phyloP scores from a whole-genome alignment of 2,113 vertebrate genomes.

The Dicentrarchus labrax region DNA sequence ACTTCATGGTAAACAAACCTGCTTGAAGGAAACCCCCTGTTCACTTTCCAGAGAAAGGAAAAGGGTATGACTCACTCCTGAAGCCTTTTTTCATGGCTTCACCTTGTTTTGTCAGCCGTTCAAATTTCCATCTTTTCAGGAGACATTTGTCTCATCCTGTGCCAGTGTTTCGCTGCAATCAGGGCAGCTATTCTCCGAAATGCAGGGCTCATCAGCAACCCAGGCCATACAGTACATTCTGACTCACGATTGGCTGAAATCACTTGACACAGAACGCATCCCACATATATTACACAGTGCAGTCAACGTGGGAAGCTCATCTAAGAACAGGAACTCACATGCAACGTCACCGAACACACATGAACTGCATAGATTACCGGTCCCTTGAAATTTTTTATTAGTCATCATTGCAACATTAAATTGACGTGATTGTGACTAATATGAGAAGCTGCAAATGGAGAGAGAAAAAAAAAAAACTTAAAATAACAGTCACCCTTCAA shows the following conservation, averaged over 20 bases:
- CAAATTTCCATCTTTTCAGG: constrained; percentile 58
- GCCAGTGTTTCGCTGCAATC: constrained; percentile 68
- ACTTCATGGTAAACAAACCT: constrained; percentile 81
- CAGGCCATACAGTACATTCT: constrained; percentile 29
- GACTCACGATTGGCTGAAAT: constrained; percentile 63
- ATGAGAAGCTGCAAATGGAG: neutral
- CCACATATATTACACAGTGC: constrained; percentile 3
- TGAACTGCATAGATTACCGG: too few species aligned
- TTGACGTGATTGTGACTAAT: constrained; percentile 10
- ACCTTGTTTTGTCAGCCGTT: constrained; percentile 70
- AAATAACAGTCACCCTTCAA: constrained; percentile 5
- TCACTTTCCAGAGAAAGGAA: constrained; percentile 53
- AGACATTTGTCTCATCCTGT: constrained; percentile 63
- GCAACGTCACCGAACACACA: neutral
- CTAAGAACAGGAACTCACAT: constrained; percentile 46
- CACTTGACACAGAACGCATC: constrained; percentile 39
- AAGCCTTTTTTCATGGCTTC: constrained; percentile 40
- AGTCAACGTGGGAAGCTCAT: constrained; percentile 10
- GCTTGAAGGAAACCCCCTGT: constrained; percentile 67
- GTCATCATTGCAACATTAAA: constrained; percentile 37
- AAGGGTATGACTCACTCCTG: constrained; percentile 65
- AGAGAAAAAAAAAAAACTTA: neutral
- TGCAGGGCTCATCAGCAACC: constrained; percentile 37
- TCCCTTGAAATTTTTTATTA: neutral
- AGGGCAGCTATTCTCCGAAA: constrained; percentile 59